Percentiles rank a stretch among this genome's conserved stretches.
Evolutionary conservation across 2,797 vertebrate species (phyloP).

Genomic region (Takifugu ocellatus): DNA sequence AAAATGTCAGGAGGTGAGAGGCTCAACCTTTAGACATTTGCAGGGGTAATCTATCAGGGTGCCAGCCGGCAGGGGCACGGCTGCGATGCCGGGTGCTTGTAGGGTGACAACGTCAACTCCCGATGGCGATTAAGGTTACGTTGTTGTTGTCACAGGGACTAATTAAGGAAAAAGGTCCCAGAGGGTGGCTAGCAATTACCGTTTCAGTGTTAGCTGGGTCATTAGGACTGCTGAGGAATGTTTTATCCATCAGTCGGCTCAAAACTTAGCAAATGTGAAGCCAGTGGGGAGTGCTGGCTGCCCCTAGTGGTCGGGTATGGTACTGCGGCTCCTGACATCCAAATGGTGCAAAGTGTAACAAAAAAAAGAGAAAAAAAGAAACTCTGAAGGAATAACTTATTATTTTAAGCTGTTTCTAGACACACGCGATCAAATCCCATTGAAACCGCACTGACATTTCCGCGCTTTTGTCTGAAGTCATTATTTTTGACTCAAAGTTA

Average conservation of each 20-base stretch:
- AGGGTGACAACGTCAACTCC: constrained; percentile 16
- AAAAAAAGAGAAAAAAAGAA: neutral
- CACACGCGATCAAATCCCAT: constrained; percentile 10
- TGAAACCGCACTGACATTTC: neutral
- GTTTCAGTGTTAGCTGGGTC: neutral
- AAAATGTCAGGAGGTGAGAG: constrained; percentile 65
- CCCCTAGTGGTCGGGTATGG: too few species aligned
- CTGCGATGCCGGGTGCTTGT: constrained; percentile 28
- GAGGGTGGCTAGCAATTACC: constrained; percentile 12
- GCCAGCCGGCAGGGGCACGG: constrained; percentile 35
- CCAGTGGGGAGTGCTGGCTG: too few species aligned
- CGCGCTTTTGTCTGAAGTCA: neutral
- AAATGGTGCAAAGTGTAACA: neutral
- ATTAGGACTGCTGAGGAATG: too few species aligned
- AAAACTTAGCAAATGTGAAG: too few species aligned
- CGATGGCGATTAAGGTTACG: constrained; percentile 50
- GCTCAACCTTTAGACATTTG: constrained; percentile 70
- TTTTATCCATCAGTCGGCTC: too few species aligned
- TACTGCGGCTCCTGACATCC: too few species aligned
- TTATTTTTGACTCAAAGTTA: constrained; percentile 25
- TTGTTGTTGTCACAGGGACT: constrained; percentile 32
- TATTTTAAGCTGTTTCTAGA: constrained; percentile 12
- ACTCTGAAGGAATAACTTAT: constrained; percentile 15
- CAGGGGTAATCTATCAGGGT: constrained; percentile 67
- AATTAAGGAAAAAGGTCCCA: constrained; percentile 46